phyloP scores from a whole-genome alignment of 1,140 invertebrate species.

The Aphelinus atriplicis region DNA sequence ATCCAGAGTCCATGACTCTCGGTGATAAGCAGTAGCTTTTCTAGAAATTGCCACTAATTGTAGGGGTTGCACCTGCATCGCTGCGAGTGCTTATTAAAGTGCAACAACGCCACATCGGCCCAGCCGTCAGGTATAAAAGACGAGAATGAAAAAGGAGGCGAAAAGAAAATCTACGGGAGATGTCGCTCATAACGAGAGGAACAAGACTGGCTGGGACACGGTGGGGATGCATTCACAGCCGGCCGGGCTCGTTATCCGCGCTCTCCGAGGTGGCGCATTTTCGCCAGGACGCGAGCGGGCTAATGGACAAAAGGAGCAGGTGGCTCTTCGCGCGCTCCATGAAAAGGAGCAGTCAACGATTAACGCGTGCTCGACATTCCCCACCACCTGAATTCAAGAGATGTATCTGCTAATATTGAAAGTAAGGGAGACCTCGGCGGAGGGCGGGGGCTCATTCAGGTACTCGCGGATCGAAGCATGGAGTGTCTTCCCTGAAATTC shows the following conservation, averaged over 20 bases:
- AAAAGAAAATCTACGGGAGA: not conserved
- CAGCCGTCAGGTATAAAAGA: constrained; percentile 1
- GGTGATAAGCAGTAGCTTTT: not conserved
- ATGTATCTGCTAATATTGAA: too few relatives aligned
- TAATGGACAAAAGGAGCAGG: too few relatives aligned
- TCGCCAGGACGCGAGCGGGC: too few relatives aligned
- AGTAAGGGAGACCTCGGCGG: too few relatives aligned
- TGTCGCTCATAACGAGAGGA: too few relatives aligned
- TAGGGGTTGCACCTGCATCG: not conserved
- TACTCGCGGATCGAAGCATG: too few relatives aligned
- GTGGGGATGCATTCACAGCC: not conserved
- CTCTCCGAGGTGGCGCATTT: too few relatives aligned
- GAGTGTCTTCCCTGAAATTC: too few relatives aligned
- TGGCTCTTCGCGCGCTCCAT: not conserved
- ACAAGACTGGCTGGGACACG: too few relatives aligned
- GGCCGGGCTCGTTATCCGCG: not conserved
- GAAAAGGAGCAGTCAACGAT: constrained; percentile 5
- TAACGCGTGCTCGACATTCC: not conserved
- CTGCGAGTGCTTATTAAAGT: constrained; percentile 30
- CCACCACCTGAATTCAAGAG: too few relatives aligned
- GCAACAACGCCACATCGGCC: not conserved
- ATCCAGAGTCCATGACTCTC: not conserved
- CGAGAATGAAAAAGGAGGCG: not conserved
- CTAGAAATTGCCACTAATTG: constrained; percentile 12
- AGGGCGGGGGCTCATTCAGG: too few relatives aligned